A percentile compares a stretch with the other conserved stretches of the same genome.
Conservation (phyloP, 2,888 invertebrate genomes). For the Axea sp. region DNA sequence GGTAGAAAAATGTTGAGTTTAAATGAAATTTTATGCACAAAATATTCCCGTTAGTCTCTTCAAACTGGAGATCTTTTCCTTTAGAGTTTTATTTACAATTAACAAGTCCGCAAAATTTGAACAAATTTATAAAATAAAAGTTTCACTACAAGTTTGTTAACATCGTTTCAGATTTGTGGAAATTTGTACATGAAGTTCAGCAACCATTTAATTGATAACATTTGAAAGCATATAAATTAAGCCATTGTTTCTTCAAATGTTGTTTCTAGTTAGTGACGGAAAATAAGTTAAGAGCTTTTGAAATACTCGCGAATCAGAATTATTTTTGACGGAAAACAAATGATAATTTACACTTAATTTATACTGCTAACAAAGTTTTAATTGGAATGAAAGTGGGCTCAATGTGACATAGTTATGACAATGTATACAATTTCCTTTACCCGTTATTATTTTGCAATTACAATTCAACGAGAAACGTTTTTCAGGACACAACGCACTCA, state of each 20-base stretch:
- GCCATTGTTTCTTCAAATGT: background rate
- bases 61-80: too few relatives aligned
- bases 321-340: too few relatives aligned
- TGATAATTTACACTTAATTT: conserved; percentile 14
- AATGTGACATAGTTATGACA: conserved; percentile 5
- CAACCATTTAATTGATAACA: conserved; percentile 33
- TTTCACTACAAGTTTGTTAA: too few relatives aligned
- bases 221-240: conserved; percentile 24
- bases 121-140: too few relatives aligned
- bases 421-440: too few relatives aligned
- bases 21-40: too few relatives aligned
- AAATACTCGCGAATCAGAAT: conserved; percentile 1
- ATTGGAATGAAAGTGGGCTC: conserved; percentile 16
- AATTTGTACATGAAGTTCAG: too few relatives aligned
- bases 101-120: too few relatives aligned
- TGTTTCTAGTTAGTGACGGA: background rate
- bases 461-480: background rate
- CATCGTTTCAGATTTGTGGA: too few relatives aligned
- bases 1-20: too few relatives aligned
- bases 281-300: conserved; percentile 30
- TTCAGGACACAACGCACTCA: background rate
- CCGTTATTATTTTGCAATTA: conserved; percentile 13
- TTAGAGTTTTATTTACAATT: too few relatives aligned
- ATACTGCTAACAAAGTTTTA: conserved; percentile 18
- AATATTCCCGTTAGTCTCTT: too few relatives aligned